Percentiles rank a stretch among this genome's conserved stretches.
phyloP scores from a whole-genome alignment of 1,140 invertebrate genomes.

The Pantala flavescens region DNA sequence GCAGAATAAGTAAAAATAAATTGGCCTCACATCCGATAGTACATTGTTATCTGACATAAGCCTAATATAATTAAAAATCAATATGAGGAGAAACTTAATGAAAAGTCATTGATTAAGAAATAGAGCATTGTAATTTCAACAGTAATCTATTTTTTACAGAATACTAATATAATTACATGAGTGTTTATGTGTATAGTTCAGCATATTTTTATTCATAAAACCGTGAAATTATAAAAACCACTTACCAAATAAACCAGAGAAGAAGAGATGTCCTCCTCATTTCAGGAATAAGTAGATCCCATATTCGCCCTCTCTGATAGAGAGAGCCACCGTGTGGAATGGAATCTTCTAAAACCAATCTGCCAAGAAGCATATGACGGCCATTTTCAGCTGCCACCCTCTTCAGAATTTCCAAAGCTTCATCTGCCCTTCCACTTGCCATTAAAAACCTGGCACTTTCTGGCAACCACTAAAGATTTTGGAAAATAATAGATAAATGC shows the following conservation, averaged over 20 bases:
- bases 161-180: too few relatives aligned
- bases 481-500: too few relatives aligned
- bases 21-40: too few relatives aligned
- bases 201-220: too few relatives aligned
- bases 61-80: too few relatives aligned
- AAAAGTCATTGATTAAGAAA: too few relatives aligned
- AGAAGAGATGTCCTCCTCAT: slow-evolving; percentile 72
- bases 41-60: too few relatives aligned
- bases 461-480: slow-evolving; percentile 68
- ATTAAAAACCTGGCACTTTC: slow-evolving; percentile 86
- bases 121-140: too few relatives aligned
- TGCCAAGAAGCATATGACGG: slow-evolving; percentile 75
- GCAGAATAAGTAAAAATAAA: too few relatives aligned
- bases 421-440: slow-evolving; percentile 70
- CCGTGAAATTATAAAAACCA: not conserved
- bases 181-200: too few relatives aligned
- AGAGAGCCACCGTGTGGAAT: slow-evolving; percentile 41
- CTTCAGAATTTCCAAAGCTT: slow-evolving; percentile 73
- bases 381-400: slow-evolving; percentile 80
- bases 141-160: too few relatives aligned
- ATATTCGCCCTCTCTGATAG: slow-evolving; percentile 52
- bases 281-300: slow-evolving; percentile 68
- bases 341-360: slow-evolving; percentile 72
- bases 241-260: slow-evolving; percentile 88
- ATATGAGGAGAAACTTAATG: too few relatives aligned